Base-by-base conservation (phyloP, 2,113 vertebrate genomes). In the Macaca nemestrina region DNA sequence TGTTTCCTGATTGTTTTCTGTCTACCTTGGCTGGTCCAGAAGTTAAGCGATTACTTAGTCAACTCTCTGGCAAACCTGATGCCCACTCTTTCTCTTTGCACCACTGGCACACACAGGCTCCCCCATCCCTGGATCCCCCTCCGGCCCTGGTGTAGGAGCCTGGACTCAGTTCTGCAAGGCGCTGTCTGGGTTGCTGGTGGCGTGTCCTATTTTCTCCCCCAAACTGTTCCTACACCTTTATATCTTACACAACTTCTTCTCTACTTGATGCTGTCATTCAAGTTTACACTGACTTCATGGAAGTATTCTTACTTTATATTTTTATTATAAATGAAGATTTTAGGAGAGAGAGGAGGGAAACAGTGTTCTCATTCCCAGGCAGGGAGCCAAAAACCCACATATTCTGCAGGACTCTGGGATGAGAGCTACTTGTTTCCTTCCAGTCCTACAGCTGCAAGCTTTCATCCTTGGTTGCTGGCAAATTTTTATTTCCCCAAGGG, bases 311-410 rank as follows among this genome's bases (percentile, higher is more conserved):
- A 14, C 5, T 75, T 95, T 76, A 30, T 6, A 73, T 81, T 92
- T 88, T 92, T 64, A 89, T 78, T 97, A 43, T 92, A 82, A 86
- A 4, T 90, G 76, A 82, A 38, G 32, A 52, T 73, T 94, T 93
- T 48, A 50, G 45, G 55, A 50, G 40, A 75, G 30, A 93, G 40
- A 85, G 5, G 8, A 82, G 43, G n/a, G 50, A 27, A 64, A 27
- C 35, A 57, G 40, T 38, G 61, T 75, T 45, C 5, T 52, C 20
- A 20, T 6, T 70, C 18, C 6, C 20, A 78, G 1, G 38, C 23
- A 0, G 8, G 35, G 6, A 80, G 6, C 81, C 50, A 20, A 40
- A 78, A 91, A 16, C 14, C 10, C 0, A 1, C n/a, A 81, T 20
- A 6, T 67, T 48, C 30, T 86, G 12, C 2, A 83, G 35, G 27